Percentiles rank a stretch among this genome's conserved stretches.
Conservation (phyloP, 2,888 invertebrate genomes). For the Acrobeloides nanus region DNA sequence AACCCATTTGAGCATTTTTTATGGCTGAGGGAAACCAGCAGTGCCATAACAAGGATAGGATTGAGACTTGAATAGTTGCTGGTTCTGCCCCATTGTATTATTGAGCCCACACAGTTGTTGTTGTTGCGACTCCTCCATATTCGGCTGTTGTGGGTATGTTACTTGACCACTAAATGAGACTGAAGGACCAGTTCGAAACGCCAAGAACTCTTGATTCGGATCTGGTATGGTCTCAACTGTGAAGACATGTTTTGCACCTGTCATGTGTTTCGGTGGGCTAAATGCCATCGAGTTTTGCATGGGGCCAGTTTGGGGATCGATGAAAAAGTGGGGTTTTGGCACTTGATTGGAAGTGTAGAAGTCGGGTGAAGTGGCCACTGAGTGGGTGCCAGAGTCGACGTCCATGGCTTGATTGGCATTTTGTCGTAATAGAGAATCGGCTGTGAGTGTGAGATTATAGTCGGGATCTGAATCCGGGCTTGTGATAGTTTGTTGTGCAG, state of each 20-base stretch:
- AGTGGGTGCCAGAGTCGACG: constrained; percentile 15
- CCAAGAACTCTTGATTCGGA: too few species aligned
- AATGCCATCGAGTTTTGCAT: constrained; percentile 1
- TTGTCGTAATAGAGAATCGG: constrained; percentile 27
- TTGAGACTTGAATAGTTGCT: constrained; percentile 18
- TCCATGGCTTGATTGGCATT: constrained; percentile 23
- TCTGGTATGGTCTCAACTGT: constrained; percentile 18
- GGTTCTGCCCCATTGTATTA: constrained; percentile 7
- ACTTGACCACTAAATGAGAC: neutral
- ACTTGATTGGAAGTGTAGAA: constrained; percentile 10
- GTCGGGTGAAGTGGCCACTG: constrained; percentile 11
- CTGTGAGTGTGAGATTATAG: constrained; percentile 10
- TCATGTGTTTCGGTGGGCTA: constrained; percentile 1
- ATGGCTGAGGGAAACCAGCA: too few species aligned
- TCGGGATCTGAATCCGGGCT: constrained; percentile 11
- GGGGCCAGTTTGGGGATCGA: constrained; percentile 8
- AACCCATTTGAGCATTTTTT: too few species aligned
- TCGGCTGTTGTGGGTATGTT: neutral
- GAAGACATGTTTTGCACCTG: constrained; percentile 15
- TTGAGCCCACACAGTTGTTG: neutral
- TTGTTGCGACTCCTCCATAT: constrained; percentile 3
- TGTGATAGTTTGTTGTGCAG: neutral
- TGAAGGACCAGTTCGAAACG: too few species aligned
- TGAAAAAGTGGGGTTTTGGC: constrained; percentile 14
- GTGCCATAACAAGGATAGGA: too few species aligned